Evolutionary conservation across 1,140 invertebrate genomes (phyloP).

Genomic region (Magallana angulata): DNA sequence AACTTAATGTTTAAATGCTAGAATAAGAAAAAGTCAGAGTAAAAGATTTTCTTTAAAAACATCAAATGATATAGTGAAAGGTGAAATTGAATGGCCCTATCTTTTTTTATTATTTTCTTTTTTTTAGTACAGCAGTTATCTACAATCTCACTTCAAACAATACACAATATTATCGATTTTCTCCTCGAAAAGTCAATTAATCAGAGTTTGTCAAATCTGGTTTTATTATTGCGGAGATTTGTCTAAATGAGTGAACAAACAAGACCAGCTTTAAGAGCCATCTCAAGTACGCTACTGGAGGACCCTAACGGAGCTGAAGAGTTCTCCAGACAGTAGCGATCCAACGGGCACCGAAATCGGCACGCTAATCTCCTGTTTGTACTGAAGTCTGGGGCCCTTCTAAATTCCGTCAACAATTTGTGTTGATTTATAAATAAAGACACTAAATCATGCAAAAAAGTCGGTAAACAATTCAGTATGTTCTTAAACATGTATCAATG

Average conservation of each 20-base stretch:
- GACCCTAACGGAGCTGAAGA: background rate
- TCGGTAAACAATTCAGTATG: too few species aligned
- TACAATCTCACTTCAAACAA: background rate
- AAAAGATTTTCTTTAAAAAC: too few species aligned
- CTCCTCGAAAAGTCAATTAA: conserved; percentile 7
- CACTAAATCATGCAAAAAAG: too few species aligned
- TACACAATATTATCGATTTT: conserved; percentile 22
- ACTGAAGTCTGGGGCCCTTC: background rate
- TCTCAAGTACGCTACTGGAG: background rate
- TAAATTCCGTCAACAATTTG: background rate
- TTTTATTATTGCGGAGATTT: conserved; percentile 13
- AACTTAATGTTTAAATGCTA: too few species aligned
- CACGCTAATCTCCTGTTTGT: conserved; percentile 13
- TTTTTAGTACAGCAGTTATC: too few species aligned
- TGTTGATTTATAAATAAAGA: too few species aligned
- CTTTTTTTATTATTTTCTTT: too few species aligned
- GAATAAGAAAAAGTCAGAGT: too few species aligned
- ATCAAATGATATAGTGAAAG: too few species aligned
- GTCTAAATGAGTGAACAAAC: conserved; percentile 32
- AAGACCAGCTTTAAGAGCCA: background rate
- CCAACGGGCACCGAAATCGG: background rate
- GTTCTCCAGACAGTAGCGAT: background rate
- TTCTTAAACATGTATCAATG: too few species aligned
- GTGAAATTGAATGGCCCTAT: too few species aligned
- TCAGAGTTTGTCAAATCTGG: conserved; percentile 12